Conservation (phyloP, 2,797 vertebrate genomes). For the Erpetoichthys calabaricus region DNA sequence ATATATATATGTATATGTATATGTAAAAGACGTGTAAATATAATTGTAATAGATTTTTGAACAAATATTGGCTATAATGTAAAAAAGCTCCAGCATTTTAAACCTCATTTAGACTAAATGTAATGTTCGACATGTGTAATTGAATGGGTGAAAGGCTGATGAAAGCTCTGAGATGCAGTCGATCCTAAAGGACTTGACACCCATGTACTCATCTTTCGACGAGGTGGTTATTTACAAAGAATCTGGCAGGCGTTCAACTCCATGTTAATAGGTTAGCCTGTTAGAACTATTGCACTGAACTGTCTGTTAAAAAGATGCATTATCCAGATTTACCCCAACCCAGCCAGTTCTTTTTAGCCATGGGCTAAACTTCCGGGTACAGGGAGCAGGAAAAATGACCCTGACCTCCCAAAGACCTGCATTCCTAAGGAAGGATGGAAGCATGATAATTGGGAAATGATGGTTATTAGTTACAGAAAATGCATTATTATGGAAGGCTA, state of each 20-base stretch:
- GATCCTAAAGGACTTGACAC: slow-evolving; percentile 34
- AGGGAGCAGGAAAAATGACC: slow-evolving; percentile 63
- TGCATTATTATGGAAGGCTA: slow-evolving; percentile 84
- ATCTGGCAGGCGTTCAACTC: slow-evolving; percentile 9
- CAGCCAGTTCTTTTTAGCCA: slow-evolving; percentile 38
- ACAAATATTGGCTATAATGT: too few species aligned
- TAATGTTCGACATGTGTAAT: slow-evolving; percentile 37
- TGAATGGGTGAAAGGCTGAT: slow-evolving; percentile 40
- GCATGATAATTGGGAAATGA: slow-evolving; percentile 99
- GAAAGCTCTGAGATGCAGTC: slow-evolving; percentile 38
- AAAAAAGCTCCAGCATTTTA: too few species aligned
- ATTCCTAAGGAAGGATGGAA: slow-evolving; percentile 89
- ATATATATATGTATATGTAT: too few species aligned
- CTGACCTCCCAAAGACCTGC: slow-evolving; percentile 64
- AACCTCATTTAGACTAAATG: slow-evolving; percentile 24
- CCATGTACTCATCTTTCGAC: slow-evolving; percentile 37
- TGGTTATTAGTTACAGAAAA: slow-evolving; percentile 99
- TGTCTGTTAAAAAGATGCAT: slow-evolving; percentile 61
- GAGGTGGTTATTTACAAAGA: slow-evolving; percentile 6
- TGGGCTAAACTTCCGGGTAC: slow-evolving; percentile 45
- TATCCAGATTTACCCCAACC: slow-evolving; percentile 67
- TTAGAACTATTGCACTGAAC: slow-evolving; percentile 33
- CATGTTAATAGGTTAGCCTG: slow-evolving; percentile 27
- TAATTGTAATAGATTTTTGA: too few species aligned
- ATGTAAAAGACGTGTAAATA: too few species aligned